Conservation (phyloP, 2,113 vertebrate species). For the Callopanchax toddi region DNA sequence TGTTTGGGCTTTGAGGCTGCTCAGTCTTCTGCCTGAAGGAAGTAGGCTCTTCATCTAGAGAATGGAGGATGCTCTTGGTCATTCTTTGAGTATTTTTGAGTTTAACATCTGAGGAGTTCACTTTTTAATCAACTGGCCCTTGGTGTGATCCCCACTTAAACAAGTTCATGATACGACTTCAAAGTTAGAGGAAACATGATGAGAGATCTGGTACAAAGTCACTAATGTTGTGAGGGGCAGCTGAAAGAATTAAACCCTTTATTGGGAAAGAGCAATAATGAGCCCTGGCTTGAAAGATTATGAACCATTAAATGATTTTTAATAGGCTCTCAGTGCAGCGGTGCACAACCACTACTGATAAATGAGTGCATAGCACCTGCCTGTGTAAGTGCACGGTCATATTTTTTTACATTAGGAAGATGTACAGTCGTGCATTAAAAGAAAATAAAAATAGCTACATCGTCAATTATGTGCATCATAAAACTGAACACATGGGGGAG, state of each 20-base stretch:
- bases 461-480: slow-evolving; percentile 16
- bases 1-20: too few species aligned
- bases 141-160: neutral
- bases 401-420: slow-evolving; percentile 25
- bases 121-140: neutral
- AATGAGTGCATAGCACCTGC: slow-evolving; percentile 40
- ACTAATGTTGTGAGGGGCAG: neutral
- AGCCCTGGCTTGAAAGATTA: slow-evolving; percentile 29
- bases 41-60: too few species aligned
- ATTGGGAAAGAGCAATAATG: slow-evolving; percentile 26
- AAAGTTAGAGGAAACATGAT: neutral
- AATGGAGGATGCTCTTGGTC: too few species aligned
- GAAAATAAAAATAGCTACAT: slow-evolving; percentile 30
- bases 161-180: neutral
- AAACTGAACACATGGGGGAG: neutral
- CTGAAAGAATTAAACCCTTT: slow-evolving; percentile 16
- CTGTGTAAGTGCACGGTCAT: slow-evolving; percentile 36
- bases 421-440: slow-evolving; percentile 12
- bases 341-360: slow-evolving; percentile 35
- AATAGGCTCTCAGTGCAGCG: slow-evolving; percentile 47
- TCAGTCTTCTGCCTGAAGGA: too few species aligned
- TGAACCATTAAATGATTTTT: slow-evolving; percentile 55
- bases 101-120: neutral
- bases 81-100: too few species aligned
- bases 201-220: neutral